These are phyloP conservation scores for Illadopsis cleaveri DNA, from an alignment of 2,113 vertebrate genomes.

Conservation along the genomic window DNA sequence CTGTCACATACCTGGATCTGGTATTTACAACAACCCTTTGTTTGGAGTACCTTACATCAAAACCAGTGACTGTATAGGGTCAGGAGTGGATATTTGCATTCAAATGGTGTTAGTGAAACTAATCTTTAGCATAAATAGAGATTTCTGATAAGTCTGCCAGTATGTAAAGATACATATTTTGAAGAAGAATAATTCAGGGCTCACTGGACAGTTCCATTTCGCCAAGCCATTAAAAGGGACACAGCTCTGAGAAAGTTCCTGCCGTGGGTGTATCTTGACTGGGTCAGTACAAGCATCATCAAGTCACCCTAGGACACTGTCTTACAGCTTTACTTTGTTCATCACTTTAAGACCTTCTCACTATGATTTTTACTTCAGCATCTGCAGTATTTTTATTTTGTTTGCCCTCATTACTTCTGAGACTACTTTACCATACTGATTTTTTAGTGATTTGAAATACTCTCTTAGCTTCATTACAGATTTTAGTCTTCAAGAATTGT, in stretches of 20 bases:
- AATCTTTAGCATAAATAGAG: background rate
- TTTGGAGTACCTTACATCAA: background rate
- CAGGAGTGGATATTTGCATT: background rate
- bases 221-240: background rate
- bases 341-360: background rate
- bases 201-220: background rate
- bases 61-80: background rate
- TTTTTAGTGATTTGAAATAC: background rate
- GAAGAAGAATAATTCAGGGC: background rate
- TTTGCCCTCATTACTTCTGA: background rate
- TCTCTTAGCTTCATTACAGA: background rate
- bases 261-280: too few species aligned
- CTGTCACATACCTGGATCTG: background rate
- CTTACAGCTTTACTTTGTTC: background rate
- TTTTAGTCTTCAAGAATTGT: background rate
- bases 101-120: background rate
- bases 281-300: too few species aligned
- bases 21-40: background rate
- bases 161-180: background rate
- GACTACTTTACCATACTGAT: background rate
- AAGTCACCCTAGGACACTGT: background rate
- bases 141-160: background rate
- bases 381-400: background rate
- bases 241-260: too few species aligned
- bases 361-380: background rate